A percentile compares a stretch with the other conserved stretches of the same genome.
phyloP scores from a whole-genome alignment of 2,888 invertebrate species.

The Tinea semifulvella region DNA sequence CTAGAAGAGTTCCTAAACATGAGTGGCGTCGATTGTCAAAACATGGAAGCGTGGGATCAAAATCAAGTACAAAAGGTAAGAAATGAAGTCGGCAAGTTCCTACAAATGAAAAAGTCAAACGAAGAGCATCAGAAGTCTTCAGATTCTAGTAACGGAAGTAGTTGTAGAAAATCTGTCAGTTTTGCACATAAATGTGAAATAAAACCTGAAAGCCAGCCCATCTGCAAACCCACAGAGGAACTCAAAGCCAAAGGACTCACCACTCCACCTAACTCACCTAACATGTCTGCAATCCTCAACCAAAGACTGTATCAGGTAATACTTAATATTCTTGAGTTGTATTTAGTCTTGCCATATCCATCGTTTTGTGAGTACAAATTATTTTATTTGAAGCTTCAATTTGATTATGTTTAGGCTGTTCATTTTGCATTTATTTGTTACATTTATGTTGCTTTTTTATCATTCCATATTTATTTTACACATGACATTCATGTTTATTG shows the following conservation, averaged over 20 bases:
- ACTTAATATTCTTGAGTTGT: slow-evolving; percentile 22
- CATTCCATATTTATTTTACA: slow-evolving; percentile 17
- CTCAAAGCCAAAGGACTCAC: slow-evolving; percentile 58
- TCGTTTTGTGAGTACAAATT: slow-evolving; percentile 54
- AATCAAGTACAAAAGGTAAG: slow-evolving; percentile 75
- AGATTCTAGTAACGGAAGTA: slow-evolving; percentile 67
- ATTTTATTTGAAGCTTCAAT: slow-evolving; percentile 24
- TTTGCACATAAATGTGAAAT: slow-evolving; percentile 71
- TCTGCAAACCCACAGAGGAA: slow-evolving; percentile 60
- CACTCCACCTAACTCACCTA: slow-evolving; percentile 80
- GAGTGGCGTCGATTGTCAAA: slow-evolving; percentile 74
- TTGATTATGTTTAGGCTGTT: slow-evolving; percentile 33
- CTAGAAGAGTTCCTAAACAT: slow-evolving; percentile 76
- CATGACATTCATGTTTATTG: slow-evolving; percentile 16
- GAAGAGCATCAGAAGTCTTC: slow-evolving; percentile 69
- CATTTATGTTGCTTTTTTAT: slow-evolving; percentile 21
- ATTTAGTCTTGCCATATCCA: slow-evolving; percentile 30
- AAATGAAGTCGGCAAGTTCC: slow-evolving; percentile 75
- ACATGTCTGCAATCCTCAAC: slow-evolving; percentile 71
- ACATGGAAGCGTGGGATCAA: slow-evolving; percentile 73
- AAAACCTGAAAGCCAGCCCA: slow-evolving; percentile 43
- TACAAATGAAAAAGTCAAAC: slow-evolving; percentile 75
- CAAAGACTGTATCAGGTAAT: slow-evolving; percentile 69
- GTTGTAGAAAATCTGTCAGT: slow-evolving; percentile 78
- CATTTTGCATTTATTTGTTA: slow-evolving; percentile 16